Base-by-base conservation (phyloP, 2,113 vertebrate genomes). In the Microcebus murinus region DNA sequence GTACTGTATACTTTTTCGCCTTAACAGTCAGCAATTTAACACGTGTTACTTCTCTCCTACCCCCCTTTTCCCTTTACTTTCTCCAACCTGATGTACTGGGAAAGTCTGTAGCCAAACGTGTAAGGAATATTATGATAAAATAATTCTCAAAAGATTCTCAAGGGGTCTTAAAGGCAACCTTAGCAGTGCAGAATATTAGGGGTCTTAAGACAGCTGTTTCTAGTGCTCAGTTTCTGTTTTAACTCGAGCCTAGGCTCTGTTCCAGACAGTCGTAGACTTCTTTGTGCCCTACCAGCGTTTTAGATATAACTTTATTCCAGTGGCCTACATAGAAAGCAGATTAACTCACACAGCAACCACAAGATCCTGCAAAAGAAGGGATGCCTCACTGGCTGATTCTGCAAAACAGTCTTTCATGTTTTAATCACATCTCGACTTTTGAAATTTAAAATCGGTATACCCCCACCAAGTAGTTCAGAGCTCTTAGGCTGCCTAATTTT, bases 261-360 rank as follows among this genome's bases (percentile, higher is more conserved):
- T 90, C 81, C 61, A 90, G 86, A 96, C 93, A 67, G 31, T 4
- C 52, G 71, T 36, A 84, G 85, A 79, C 86, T 82, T 65, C 82
- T 81, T 89, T 71, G 48, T 48, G 18, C 36, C 18, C 85, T 79
- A 27, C 73, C 25, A 31, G 42, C 71, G 10, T 73, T 95, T 94
- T 57, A 57, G 14, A 34, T 68, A 74, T 21, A 63, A 83, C 67
- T 95, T 85, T 52, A 74, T 84, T 50, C 17, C 42, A 80, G 12
- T 20, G 34, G 36, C 29, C 65, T 83, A 90, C 84, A 71, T 1
- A 84, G 48, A 89, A 73, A 82, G 23, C 10, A 55, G 74, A 76
- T 68, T 55, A 57, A 76, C 31, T 79, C 77, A 59, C 23, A 27
- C 0, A n/a, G 52, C 55, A 77, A 12, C 52, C 17, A 27, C 29